Conservation (phyloP, 2,888 invertebrate genomes). For the Chromoteleia sp. region DNA sequence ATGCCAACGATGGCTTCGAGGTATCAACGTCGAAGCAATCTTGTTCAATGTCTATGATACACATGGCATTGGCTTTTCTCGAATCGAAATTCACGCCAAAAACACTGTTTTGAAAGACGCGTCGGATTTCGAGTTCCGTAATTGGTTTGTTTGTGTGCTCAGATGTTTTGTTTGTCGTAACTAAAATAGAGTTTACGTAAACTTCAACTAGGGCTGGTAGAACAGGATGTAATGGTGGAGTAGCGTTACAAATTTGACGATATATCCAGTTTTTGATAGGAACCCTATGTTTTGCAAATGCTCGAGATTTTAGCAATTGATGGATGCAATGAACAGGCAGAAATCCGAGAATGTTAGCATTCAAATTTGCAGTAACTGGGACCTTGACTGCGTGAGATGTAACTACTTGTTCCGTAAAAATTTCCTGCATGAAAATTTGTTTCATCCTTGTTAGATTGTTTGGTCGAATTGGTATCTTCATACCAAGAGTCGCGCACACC, state of each 20-base stretch:
- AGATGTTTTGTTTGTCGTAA: slow-evolving; percentile 87
- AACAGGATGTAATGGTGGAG: slow-evolving; percentile 96
- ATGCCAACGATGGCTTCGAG: slow-evolving; percentile 90
- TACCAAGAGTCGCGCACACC: slow-evolving; percentile 96
- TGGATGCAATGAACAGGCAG: slow-evolving; percentile 98
- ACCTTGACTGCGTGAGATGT: slow-evolving; percentile 98
- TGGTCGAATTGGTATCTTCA: slow-evolving; percentile 95
- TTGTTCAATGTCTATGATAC: slow-evolving; percentile 87
- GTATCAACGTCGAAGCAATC: slow-evolving; percentile 86
- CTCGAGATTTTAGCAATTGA: slow-evolving; percentile 95
- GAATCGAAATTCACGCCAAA: slow-evolving; percentile 90
- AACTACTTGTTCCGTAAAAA: slow-evolving; percentile 98
- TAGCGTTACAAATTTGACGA: slow-evolving; percentile 94
- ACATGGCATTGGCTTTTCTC: slow-evolving; percentile 85
- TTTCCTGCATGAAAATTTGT: slow-evolving; percentile 97
- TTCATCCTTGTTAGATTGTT: slow-evolving; percentile 95
- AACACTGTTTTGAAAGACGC: slow-evolving; percentile 92
- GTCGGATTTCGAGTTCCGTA: slow-evolving; percentile 94
- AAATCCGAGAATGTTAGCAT: slow-evolving; percentile 95
- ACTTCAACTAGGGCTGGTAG: slow-evolving; percentile 97
- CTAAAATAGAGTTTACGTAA: slow-evolving; percentile 95
- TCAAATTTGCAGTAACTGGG: slow-evolving; percentile 95
- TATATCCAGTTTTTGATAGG: slow-evolving; percentile 99
- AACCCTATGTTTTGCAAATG: slow-evolving; percentile 98
- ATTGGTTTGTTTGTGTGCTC: slow-evolving; percentile 97